Evolutionary conservation across 1,140 invertebrate species (phyloP).

Genomic region (Saccostrea cuccullata): DNA sequence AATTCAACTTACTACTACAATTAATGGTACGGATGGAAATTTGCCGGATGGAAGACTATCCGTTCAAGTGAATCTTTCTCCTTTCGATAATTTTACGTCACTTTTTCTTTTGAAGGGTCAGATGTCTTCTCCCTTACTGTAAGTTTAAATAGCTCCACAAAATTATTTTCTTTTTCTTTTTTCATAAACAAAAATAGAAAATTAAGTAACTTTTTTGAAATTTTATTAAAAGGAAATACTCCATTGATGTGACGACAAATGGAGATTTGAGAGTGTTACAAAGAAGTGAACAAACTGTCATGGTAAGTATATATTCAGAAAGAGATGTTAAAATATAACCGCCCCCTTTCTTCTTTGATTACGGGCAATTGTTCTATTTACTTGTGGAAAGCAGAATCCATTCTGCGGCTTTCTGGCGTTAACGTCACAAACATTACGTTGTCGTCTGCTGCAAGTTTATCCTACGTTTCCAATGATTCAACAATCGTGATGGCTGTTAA

Average conservation of each 20-base stretch:
- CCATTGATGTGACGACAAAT: not conserved
- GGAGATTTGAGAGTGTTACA: not conserved
- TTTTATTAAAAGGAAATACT: not conserved
- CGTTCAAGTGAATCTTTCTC: not conserved
- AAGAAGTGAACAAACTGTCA: not conserved
- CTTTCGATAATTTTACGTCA: not conserved
- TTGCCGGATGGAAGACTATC: not conserved
- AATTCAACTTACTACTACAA: not conserved
- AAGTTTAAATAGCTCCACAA: not conserved
- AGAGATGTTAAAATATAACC: not conserved
- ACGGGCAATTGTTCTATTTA: not conserved
- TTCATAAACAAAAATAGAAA: not conserved
- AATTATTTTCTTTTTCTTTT: not conserved
- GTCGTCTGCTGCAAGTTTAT: not conserved
- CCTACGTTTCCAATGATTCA: not conserved
- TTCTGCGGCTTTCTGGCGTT: not conserved
- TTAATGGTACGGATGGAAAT: not conserved
- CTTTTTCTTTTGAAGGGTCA: not conserved
- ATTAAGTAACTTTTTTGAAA: not conserved
- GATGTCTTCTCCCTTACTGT: not conserved
- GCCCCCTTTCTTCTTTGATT: not conserved
- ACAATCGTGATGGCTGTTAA: not conserved
- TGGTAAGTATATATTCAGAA: not conserved
- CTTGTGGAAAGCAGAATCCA: not conserved
- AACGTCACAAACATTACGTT: not conserved